Base-by-base conservation (phyloP, 2,888 invertebrate species). In the Drosophila acutilabella region DNA sequence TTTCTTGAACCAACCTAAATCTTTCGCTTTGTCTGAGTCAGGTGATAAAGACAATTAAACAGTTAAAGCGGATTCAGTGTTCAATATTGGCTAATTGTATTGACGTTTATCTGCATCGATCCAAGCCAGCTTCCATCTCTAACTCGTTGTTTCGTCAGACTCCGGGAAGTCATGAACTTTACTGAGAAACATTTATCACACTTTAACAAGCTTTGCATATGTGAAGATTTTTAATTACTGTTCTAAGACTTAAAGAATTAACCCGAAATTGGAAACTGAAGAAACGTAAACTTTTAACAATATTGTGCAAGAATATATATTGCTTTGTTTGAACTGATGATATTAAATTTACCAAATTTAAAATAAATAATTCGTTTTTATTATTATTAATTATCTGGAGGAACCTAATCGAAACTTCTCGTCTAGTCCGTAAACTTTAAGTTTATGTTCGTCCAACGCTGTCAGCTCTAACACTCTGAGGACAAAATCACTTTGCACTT, bases 1-100 rank as follows among this genome's bases (percentile, higher is more conserved):
- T 67, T 78, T 56, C 45, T 59, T 44, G 59, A 65, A 48, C 59
- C 58, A 41, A 33, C 7, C 42, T 44, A 54, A 61, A 36, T 30
- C 30, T 30, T 30, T 30, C 69, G 58, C 57, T 41, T n/a, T 45
- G 10, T 18, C 44, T 59, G 48, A 48, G 48, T 26, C 18, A 26
- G 57, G 48, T 45, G 14, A 38, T 18, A 7, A 16, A 26, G 40
- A 56, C 45, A 56, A 23, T 53, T 53, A 42, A 42, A 41, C 52
- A 52, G 40, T 40, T 57, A 16, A 36, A 38, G 26, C 16, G 7
- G 23, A 4, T 14, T 23, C 3, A 18, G 18, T 44, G 45, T 44
- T 18, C 14, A 45, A 33, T 44, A 36, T 14, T 20, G 20, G 14
- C 38, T 13, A 47, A 47, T 57, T 57, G 23, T 23, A 16, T 26